Evolutionary conservation across 2,888 invertebrate genomes (phyloP), one percentile per base, ranked within the genome.

Genomic region (Meganola albula): DNA sequence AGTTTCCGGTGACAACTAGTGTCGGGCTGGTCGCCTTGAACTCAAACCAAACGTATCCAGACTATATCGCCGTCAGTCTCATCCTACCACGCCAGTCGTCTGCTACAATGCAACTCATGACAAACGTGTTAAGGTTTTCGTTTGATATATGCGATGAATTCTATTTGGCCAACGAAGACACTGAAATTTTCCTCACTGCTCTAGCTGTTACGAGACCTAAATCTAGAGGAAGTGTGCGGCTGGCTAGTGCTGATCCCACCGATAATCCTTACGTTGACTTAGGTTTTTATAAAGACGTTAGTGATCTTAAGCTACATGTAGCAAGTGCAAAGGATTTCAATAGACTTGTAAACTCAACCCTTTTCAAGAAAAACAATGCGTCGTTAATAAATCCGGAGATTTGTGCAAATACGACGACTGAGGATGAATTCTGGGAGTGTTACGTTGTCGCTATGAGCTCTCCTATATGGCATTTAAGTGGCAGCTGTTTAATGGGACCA

Each of bases 401-500:
- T 0, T 65, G 66, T 26, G 23, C 26, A 1, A 12, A 20, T 4
- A 10, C 9, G 5, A 9, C n/a, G n/a, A n/a, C n/a, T n/a, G n/a
- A n/a, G n/a, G n/a, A n/a, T n/a, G n/a, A n/a, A 16, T 16, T 16
- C 6, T 16, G 16, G 16, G 6, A 16, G 6, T 16, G 66, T 9
- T 64, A 61, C 23, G 47, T 40, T 2, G n/a, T 47, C 1, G 41
- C 45, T 1, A 46, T 58, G 51, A 90, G 63, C 0, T 83, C 88
- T 18, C 91, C 92, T 0, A 88, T 91, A 33, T 93, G 91, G 58
- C 93, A 93, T 65, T 91, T 90, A 1, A 77, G 87, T 0, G 89
- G 92, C 0, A 92, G 93, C 0, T 89, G 90, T 29, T 91, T 92
- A 57, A 92, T 94, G 92, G 93, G 92, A 0, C 86, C 90, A 0